Conservation (phyloP, 2,888 invertebrate species). For the Caenorhabditis sulstoni region DNA sequence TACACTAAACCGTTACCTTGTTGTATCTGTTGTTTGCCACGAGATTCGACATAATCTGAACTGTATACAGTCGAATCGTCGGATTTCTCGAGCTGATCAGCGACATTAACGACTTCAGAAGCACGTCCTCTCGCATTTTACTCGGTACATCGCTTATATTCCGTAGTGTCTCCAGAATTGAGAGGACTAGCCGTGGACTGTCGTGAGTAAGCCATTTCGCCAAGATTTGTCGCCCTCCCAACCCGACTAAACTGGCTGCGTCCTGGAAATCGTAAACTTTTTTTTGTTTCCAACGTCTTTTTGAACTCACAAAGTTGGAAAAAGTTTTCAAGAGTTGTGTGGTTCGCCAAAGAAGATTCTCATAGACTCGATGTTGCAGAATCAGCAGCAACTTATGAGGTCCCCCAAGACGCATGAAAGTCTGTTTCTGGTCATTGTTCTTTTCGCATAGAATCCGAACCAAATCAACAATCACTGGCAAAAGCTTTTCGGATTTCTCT, state of each 20-base stretch:
- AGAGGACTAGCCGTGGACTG: constrained; percentile 67
- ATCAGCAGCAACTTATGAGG: constrained; percentile 63
- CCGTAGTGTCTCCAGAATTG: constrained; percentile 69
- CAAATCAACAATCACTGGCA: constrained; percentile 76
- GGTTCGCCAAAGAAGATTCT: constrained; percentile 71
- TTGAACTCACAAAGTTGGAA: constrained; percentile 68
- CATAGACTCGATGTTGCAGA: constrained; percentile 66
- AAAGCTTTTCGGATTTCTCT: constrained; percentile 75
- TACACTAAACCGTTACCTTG: constrained; percentile 68
- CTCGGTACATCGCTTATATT: constrained; percentile 67
- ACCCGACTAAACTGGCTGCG: constrained; percentile 54
- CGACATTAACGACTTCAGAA: constrained; percentile 56
- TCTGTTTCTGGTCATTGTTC: constrained; percentile 70
- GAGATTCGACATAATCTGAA: constrained; percentile 74
- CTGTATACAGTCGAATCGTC: constrained; percentile 58
- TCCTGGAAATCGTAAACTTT: constrained; percentile 41
- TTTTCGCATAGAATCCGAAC: constrained; percentile 70
- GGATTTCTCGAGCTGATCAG: constrained; percentile 62
- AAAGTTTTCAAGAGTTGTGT: constrained; percentile 69
- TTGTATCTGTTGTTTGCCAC: constrained; percentile 72
- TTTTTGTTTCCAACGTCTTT: neutral
- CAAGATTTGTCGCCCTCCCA: constrained; percentile 57
- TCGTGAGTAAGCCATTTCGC: constrained; percentile 58
- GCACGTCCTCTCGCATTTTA: constrained; percentile 45
- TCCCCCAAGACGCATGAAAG: constrained; percentile 61